Percentiles rank a stretch among this genome's conserved stretches.
These are phyloP conservation scores for human (Homo sapiens) DNA, from an alignment of 2,113 vertebrate species.

Conservation along the genomic window DNA sequence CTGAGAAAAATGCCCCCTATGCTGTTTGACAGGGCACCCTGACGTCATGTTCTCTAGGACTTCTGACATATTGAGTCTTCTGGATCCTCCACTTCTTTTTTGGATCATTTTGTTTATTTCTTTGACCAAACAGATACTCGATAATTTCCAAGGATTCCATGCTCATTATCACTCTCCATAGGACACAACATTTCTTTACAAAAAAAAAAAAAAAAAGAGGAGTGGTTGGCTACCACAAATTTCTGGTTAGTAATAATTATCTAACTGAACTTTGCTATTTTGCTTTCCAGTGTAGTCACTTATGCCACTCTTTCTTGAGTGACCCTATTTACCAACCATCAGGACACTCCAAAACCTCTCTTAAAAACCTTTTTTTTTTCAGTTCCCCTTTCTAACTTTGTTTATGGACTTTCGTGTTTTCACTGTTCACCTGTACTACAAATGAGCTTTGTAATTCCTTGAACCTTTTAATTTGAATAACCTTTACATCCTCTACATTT, in stretches of 20 bases:
- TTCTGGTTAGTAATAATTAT: not conserved
- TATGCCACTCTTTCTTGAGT: not conserved
- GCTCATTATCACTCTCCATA: not conserved
- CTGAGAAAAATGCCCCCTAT: not conserved
- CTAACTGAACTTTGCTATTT: not conserved
- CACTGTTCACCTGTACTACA: not conserved
- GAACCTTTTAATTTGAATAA: slow-evolving; percentile 10
- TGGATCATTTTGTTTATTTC: not conserved
- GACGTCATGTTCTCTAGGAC: not conserved
- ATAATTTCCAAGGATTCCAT: not conserved
- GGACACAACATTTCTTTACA: not conserved
- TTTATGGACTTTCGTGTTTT: not conserved
- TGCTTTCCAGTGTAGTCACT: not conserved
- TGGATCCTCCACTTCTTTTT: not conserved
- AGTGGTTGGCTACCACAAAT: not conserved
- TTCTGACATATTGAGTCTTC: not conserved
- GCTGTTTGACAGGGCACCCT: not conserved
- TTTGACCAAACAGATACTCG: not conserved
- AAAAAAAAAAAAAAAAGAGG: not conserved
- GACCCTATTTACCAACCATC: not conserved
- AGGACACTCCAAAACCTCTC: not conserved
- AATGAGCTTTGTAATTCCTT: not conserved
- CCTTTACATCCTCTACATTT: not conserved
- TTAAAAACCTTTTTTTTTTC: not conserved
- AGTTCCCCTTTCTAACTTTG: not conserved